A percentile compares a stretch with the other conserved stretches of the same genome.
Conservation (phyloP, 2,113 vertebrate species). For the Trematocara stigmaticum region DNA sequence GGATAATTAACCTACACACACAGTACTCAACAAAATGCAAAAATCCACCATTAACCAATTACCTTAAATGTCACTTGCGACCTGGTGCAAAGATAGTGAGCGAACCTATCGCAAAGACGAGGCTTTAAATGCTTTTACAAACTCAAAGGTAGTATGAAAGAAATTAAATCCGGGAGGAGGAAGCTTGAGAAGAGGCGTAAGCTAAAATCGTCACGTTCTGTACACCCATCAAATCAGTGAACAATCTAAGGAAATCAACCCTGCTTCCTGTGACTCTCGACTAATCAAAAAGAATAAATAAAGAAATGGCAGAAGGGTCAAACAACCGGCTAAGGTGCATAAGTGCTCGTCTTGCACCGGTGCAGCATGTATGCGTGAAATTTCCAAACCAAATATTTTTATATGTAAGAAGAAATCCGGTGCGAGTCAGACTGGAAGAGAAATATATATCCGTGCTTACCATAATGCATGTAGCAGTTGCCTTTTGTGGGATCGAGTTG, state of each 20-base stretch:
- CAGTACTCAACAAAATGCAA: not conserved
- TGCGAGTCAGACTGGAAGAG: not conserved
- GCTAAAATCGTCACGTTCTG: constrained; percentile 9
- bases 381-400: not conserved
- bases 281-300: not conserved
- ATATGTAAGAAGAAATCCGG: not conserved
- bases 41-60: not conserved
- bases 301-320: not conserved
- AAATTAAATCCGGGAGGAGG: not conserved
- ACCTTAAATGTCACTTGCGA: constrained; percentile 2
- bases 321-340: not conserved
- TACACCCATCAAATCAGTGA: not conserved
- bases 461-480: constrained; percentile 99
- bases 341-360: not conserved
- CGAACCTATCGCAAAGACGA: not conserved
- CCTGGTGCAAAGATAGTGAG: not conserved
- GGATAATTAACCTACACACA: not conserved
- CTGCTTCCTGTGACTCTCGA: not conserved
- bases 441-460: constrained; percentile 68
- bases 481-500: constrained; percentile 94
- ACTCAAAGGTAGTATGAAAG: not conserved
- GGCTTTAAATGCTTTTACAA: not conserved
- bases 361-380: not conserved
- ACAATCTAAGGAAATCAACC: constrained; percentile 49
- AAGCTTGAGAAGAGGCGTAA: not conserved